phyloP scores from a whole-genome alignment of 1,140 invertebrate species.

The Orussus abietinus region DNA sequence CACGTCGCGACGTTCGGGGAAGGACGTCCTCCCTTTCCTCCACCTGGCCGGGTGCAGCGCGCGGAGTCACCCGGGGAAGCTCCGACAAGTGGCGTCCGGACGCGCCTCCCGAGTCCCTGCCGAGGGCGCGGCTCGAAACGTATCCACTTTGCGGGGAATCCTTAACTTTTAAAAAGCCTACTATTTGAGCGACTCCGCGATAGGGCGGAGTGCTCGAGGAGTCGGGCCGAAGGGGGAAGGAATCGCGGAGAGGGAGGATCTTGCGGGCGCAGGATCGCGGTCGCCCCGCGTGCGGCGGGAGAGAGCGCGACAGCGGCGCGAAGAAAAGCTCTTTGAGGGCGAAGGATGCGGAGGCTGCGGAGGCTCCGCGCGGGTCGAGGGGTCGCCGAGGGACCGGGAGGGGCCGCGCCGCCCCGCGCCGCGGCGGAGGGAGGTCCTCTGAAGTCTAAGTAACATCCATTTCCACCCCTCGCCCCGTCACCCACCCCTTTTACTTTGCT shows the following conservation, averaged over 20 bases:
- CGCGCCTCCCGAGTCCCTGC: too few species aligned
- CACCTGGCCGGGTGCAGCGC: too few species aligned
- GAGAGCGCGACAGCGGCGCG: constrained; percentile 16
- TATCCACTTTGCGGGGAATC: constrained; percentile 7
- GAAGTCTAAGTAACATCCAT: constrained; percentile 36
- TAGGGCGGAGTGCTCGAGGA: constrained; percentile 3
- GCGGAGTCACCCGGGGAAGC: too few species aligned
- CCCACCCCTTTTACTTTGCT: constrained; percentile 31
- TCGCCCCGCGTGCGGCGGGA: constrained; percentile 10
- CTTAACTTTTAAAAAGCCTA: constrained; percentile 12
- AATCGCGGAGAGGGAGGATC: constrained; percentile 24
- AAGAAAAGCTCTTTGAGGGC: constrained; percentile 37
- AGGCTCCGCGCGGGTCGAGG: constrained; percentile 11
- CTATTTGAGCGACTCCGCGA: constrained; percentile 5
- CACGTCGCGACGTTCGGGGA: too few species aligned
- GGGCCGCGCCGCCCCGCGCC: constrained; percentile 9
- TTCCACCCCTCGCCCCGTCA: constrained; percentile 22
- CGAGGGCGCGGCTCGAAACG: too few species aligned
- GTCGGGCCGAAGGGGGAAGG: constrained; percentile 1
- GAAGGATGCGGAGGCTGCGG: constrained; percentile 22
- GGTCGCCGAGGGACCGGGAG: constrained; percentile 12
- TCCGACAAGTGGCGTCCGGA: too few species aligned
- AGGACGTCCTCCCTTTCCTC: too few species aligned
- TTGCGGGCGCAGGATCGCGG: constrained; percentile 22
- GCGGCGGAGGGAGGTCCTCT: constrained; percentile 18